Conservation (phyloP, 2,113 vertebrate genomes). For the Anguilla japonica region DNA sequence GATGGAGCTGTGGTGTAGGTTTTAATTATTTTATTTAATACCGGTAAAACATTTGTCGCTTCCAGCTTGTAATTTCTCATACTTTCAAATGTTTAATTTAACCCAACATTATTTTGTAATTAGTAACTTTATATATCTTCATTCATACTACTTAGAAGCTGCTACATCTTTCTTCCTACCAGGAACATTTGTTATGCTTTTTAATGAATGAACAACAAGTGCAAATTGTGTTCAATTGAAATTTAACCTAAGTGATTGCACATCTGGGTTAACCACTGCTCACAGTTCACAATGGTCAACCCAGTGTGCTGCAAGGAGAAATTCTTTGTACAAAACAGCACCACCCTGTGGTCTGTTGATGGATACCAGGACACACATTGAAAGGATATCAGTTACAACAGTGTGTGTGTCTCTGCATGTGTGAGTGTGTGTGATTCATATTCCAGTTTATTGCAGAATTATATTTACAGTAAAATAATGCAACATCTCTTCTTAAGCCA, state of each 20-base stretch:
- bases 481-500: not conserved
- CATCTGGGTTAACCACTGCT: not conserved
- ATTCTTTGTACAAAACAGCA: conserved; percentile 43
- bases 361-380: conserved; percentile 9
- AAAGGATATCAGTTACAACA: not conserved
- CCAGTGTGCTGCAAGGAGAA: not conserved
- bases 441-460: no score
- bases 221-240: not conserved
- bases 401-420: not conserved
- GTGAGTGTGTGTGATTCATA: no score
- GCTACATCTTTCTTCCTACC: not conserved
- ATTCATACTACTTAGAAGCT: not conserved
- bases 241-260: not conserved
- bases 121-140: no score
- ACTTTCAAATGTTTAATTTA: not conserved
- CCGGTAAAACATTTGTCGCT: not conserved
- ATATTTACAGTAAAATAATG: not conserved
- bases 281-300: not conserved
- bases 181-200: not conserved
- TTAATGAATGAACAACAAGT: not conserved
- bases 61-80: no score
- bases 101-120: conserved; percentile 37
- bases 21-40: not conserved
- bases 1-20: not conserved
- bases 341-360: conserved; percentile 58